Base-by-base conservation (phyloP, 1,140 invertebrate species). In the Epicauta chinensis region DNA sequence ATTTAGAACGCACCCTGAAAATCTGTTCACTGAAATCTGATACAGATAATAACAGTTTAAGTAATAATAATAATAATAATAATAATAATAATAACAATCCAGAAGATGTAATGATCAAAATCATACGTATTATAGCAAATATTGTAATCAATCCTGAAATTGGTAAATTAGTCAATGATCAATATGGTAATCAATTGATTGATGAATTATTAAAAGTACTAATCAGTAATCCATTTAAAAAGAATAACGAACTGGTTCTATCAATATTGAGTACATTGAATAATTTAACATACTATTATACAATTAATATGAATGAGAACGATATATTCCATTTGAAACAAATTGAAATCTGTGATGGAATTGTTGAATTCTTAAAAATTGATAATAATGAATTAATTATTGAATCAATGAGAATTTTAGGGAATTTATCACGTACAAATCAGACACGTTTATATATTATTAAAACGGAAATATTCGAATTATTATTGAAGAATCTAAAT, bases 111-210 rank as follows among this genome's bases (percentile, higher is more conserved):
- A 37, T 12, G 38, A 36, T 55, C 40, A 23, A 70, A 66, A 71
- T 84, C 34, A 78, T 87, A 10, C 71, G 86, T 15, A 81, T 88
- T 3, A 71, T 87, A 38, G 86, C 84, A 23, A 89, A 89, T 64
- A 79, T 86, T 69, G 81, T 81, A 31, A 81, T 88, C 32, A 83
- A 83, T 70, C 73, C 81, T 12, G 75, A 78, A 11, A 82, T 87
- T 37, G 86, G 86, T 7, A 75, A 74, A 41, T 70, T 71, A 17
- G 65, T 86, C 39, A 70, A 68, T 37, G 62, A 69, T 23, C 58
- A 64, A 51, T 69, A 68, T 53, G 71, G 69, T 7, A 59, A 53
- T 9, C 55, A 60, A 43, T 65, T 75, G 30, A 73, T 78, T 30
- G 72, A 75, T 54, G 74, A 81, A 52, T 69, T 83, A 41, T 65